phyloP scores from a whole-genome alignment of 2,797 vertebrate genomes.

The Paratrypauchen microcephalus region DNA sequence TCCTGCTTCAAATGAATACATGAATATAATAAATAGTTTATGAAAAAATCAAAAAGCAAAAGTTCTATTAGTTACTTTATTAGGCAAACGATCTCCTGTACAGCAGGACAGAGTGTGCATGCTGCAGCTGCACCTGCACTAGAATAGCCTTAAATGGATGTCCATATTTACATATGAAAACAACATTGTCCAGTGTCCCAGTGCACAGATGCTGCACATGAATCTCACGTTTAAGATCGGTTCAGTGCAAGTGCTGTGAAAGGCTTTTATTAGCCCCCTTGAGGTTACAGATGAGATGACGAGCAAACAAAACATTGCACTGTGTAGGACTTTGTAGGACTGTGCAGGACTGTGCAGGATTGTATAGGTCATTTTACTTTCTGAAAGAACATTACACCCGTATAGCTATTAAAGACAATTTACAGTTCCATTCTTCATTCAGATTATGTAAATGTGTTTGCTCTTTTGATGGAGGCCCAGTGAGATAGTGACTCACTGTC shows the following conservation, averaged over 20 bases:
- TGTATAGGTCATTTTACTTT: background rate
- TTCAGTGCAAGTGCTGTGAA: constrained; percentile 2
- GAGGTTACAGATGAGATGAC: background rate
- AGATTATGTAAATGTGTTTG: background rate
- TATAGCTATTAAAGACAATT: background rate
- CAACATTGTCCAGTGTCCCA: constrained; percentile 20
- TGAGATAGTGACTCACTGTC: background rate
- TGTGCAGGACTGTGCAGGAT: background rate
- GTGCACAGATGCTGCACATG: constrained; percentile 25
- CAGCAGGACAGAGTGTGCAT: background rate
- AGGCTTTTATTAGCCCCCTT: background rate
- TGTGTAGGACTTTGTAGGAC: background rate
- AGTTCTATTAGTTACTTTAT: background rate
- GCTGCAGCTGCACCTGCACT: background rate
- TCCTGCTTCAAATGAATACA: background rate
- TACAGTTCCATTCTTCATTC: background rate
- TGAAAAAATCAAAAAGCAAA: background rate
- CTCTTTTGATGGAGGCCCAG: background rate
- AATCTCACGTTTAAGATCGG: constrained; percentile 31
- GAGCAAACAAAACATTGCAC: background rate
- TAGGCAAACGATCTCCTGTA: background rate
- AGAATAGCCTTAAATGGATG: constrained; percentile 34
- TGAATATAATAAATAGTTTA: background rate
- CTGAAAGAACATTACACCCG: background rate
- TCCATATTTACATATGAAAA: constrained; percentile 57